These are phyloP conservation scores for Tipula vernalis DNA, from an alignment of 2,888 invertebrate genomes.

Conservation along the genomic window DNA sequence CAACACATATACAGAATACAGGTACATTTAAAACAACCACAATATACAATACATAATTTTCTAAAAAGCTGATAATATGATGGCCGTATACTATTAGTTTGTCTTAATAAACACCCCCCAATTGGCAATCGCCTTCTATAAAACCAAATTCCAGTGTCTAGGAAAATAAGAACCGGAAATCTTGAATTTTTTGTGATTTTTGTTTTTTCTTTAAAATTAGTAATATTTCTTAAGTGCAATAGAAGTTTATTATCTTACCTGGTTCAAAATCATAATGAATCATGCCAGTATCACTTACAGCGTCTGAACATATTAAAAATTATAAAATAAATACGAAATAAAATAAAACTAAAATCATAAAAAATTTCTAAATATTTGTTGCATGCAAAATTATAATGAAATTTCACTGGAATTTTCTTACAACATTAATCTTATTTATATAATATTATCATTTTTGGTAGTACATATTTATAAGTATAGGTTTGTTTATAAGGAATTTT, in stretches of 20 bases:
- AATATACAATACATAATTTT: background rate
- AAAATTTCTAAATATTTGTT: background rate
- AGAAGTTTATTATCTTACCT: slow-evolving; percentile 17
- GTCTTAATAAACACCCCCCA: background rate
- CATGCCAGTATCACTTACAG: background rate
- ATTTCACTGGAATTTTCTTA: background rate
- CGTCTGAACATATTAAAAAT: slow-evolving; percentile 9
- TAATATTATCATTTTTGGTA: background rate
- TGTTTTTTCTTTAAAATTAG: background rate
- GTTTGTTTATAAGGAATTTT: background rate
- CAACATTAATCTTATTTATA: background rate
- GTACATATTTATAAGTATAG: background rate
- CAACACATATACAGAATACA: background rate
- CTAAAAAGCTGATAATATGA: background rate
- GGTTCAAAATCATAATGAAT: slow-evolving; percentile 17
- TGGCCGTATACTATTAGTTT: background rate
- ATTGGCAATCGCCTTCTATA: background rate
- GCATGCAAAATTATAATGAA: slow-evolving; percentile 6
- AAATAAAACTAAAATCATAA: background rate
- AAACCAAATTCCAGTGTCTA: background rate
- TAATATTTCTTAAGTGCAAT: background rate
- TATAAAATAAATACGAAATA: slow-evolving; percentile 6
- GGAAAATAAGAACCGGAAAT: background rate
- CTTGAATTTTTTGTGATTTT: background rate
- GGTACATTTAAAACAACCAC: background rate